Conservation (phyloP, 2,888 invertebrate genomes). For the Phengaris arion region DNA sequence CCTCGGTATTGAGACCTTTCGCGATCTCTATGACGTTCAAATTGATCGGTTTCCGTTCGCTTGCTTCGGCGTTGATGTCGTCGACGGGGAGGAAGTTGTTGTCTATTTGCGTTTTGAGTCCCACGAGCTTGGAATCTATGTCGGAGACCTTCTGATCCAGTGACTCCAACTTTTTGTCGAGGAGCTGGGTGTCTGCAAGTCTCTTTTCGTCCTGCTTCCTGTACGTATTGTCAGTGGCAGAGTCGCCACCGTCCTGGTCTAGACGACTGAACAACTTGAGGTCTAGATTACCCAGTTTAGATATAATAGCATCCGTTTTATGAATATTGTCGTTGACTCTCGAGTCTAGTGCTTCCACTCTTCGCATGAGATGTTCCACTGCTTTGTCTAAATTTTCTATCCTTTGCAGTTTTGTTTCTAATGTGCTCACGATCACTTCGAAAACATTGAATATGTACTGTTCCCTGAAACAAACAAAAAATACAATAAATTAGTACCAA, state of each 20-base stretch:
- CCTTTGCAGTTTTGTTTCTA: slow-evolving; percentile 91
- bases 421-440: slow-evolving; percentile 92
- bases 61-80: slow-evolving; percentile 92
- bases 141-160: slow-evolving; percentile 91
- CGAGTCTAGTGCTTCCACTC: slow-evolving; percentile 90
- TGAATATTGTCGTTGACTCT: slow-evolving; percentile 90
- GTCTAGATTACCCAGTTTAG: slow-evolving; percentile 87
- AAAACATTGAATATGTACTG: slow-evolving; percentile 93
- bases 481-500: background rate
- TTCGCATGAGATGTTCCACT: slow-evolving; percentile 90
- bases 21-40: slow-evolving; percentile 91
- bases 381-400: slow-evolving; percentile 94
- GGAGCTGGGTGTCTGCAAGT: slow-evolving; percentile 65
- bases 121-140: slow-evolving; percentile 88
- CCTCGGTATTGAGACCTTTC: slow-evolving; percentile 89
- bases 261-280: slow-evolving; percentile 84
- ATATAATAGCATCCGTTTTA: slow-evolving; percentile 90
- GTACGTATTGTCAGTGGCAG: slow-evolving; percentile 55
- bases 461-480: slow-evolving; percentile 83
- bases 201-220: slow-evolving; percentile 45
- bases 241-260: slow-evolving; percentile 59
- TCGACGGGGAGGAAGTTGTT: slow-evolving; percentile 89
- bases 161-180: slow-evolving; percentile 84
- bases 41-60: slow-evolving; percentile 91
- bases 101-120: slow-evolving; percentile 90